A percentile compares a stretch with the other conserved stretches of the same genome.
phyloP scores from a whole-genome alignment of 2,113 vertebrate species.

The Syngnathoides biaculeatus region DNA sequence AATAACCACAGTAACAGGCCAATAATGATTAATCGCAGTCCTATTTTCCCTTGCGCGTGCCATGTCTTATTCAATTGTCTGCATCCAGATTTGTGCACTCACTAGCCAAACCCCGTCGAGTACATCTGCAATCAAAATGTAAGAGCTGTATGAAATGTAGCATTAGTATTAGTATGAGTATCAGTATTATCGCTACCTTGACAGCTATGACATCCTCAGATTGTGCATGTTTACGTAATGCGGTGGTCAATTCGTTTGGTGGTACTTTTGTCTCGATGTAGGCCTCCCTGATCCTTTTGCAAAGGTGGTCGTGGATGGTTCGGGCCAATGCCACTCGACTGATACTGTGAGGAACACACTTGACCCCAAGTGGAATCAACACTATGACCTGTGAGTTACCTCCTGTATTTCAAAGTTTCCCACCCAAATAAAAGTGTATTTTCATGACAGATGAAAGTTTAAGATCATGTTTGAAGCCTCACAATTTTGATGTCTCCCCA shows the following conservation, averaged over 20 bases:
- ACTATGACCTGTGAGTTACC: slow-evolving; percentile 93
- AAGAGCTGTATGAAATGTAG: too few relatives aligned
- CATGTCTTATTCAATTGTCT: too few relatives aligned
- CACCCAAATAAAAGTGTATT: slow-evolving; percentile 9
- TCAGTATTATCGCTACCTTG: too few relatives aligned
- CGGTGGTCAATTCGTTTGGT: not conserved
- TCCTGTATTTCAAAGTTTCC: slow-evolving; percentile 33
- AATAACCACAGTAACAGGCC: too few relatives aligned
- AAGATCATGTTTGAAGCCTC: slow-evolving; percentile 6
- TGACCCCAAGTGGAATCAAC: slow-evolving; percentile 99
- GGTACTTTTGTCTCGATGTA: slow-evolving; percentile 43
- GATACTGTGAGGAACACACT: slow-evolving; percentile 99
- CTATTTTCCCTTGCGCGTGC: too few relatives aligned
- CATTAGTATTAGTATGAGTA: too few relatives aligned
- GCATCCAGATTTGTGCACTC: too few relatives aligned
- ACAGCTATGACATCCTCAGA: too few relatives aligned
- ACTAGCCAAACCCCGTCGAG: too few relatives aligned
- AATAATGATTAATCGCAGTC: too few relatives aligned
- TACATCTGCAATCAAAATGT: too few relatives aligned
- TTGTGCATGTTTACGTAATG: not conserved
- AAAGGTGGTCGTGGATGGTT: slow-evolving; percentile 98
- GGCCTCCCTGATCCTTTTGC: slow-evolving; percentile 98
- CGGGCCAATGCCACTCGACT: slow-evolving; percentile 98
- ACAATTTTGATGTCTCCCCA: slow-evolving; percentile 23
- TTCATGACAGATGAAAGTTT: slow-evolving; percentile 16